phyloP scores from a whole-genome alignment of 2,797 vertebrate species.

The Hippopotamyrus pictus region DNA sequence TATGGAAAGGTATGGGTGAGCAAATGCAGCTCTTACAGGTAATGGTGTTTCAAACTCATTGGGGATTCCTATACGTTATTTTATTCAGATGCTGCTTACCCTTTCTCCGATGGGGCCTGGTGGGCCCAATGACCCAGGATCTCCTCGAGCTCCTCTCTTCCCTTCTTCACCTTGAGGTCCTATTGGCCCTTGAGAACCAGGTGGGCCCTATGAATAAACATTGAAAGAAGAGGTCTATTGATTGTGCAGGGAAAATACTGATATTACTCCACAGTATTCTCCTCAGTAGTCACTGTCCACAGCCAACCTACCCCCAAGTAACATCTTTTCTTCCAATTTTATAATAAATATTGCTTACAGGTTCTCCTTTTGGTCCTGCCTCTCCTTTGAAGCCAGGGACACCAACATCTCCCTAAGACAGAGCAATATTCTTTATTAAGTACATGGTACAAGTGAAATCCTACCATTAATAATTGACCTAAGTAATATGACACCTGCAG shows the following conservation, averaged over 20 bases:
- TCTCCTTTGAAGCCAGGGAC: slow-evolving; percentile 96
- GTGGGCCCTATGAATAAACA: slow-evolving; percentile 67
- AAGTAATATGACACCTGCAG: neutral
- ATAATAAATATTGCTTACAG: slow-evolving; percentile 60
- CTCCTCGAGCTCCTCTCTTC: slow-evolving; percentile 86
- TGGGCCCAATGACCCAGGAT: slow-evolving; percentile 83
- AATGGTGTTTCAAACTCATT: neutral
- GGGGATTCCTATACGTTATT: neutral
- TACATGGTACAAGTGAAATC: neutral
- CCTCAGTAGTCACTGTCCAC: neutral
- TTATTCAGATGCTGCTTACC: slow-evolving; percentile 60
- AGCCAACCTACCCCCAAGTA: neutral
- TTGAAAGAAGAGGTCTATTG: neutral
- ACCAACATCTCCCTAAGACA: slow-evolving; percentile 83
- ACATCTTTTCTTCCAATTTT: neutral
- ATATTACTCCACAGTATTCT: neutral
- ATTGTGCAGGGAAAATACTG: neutral
- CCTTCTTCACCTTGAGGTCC: slow-evolving; percentile 94
- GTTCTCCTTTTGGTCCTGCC: slow-evolving; percentile 92
- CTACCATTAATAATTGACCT: neutral
- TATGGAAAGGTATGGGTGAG: slow-evolving; percentile 23
- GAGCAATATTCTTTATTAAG: neutral
- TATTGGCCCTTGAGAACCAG: slow-evolving; percentile 80
- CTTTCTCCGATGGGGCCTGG: slow-evolving; percentile 82
- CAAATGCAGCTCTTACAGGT: neutral